Base-by-base conservation (phyloP, 2,113 vertebrate species). In the Notarius lentiginosus region DNA sequence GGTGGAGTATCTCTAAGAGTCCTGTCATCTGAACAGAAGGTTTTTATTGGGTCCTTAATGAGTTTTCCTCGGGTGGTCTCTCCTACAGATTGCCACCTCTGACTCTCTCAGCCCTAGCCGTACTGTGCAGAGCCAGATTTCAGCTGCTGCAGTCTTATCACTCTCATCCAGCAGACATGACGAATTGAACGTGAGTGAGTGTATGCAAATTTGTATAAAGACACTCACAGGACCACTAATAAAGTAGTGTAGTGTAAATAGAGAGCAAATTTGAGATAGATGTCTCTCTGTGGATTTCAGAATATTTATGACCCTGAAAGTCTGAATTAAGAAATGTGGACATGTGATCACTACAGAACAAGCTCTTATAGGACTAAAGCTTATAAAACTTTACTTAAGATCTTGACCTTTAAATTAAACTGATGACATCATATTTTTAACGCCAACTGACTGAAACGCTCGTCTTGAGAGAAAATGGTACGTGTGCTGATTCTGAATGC, bases 41-140 rank as follows among this genome's bases (percentile, higher is more conserved):
- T 91, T 92, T 92, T 92, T 91, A 92, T 92, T 84, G 84, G 89
- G 61, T 61, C 70, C 89, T 87, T 91, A 89, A 90, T 91, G 90
- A 91, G 87, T 91, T 90, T 84, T 88, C 86, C 86, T 90, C 84
- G 80, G 90, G 89, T 90, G 90, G 86, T 89, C 85, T 73, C 72
- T 82, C 72, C 73, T 83, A 75, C 83, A 85, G 77, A 86, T 86
- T 85, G n/a, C 68, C 86, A 86, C 82, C 88, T 86, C 79, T 87
- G 80, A 87, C 87, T 90, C 82, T 83, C 56, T 87, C 27, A 61
- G 84, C 55, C 68, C 79, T 56, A 3, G 70, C 79, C 53, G 70
- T 24, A 72, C 79, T 73, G 80, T 88, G 72, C 65, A 84, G 66
- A 85, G 86, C 68, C 84, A 87, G 87, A 88, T 88, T 88, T 87